phyloP scores from a whole-genome alignment of 2,113 vertebrate genomes.

The Protomyctophum bolini region DNA sequence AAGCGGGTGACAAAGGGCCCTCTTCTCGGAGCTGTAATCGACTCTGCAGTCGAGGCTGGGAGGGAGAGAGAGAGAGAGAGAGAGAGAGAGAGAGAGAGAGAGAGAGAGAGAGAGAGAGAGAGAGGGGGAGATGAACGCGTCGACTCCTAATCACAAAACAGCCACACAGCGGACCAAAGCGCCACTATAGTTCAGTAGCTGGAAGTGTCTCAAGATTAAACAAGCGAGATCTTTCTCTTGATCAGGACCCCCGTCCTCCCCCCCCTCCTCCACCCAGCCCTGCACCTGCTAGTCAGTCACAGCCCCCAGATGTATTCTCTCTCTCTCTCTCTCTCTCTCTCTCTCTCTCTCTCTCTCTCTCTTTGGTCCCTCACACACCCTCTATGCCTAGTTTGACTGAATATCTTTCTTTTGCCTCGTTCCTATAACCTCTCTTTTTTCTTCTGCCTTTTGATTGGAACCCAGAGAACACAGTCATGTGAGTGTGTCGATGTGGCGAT shows the following conservation, averaged over 20 bases:
- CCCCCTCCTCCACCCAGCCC: slow-evolving; percentile 49
- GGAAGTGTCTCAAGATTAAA: slow-evolving; percentile 76
- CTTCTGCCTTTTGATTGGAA: slow-evolving; percentile 63
- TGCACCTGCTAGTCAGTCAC: slow-evolving; percentile 76
- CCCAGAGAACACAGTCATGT: slow-evolving; percentile 43
- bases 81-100: slow-evolving; percentile 32
- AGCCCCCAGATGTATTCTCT: slow-evolving; percentile 62
- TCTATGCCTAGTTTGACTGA: slow-evolving; percentile 49
- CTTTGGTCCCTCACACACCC: slow-evolving; percentile 33
- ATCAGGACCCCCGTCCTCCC: slow-evolving; percentile 52
- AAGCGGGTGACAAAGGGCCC: slow-evolving; percentile 49
- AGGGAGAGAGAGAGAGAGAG: slow-evolving; percentile 34
- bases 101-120: slow-evolving; percentile 38
- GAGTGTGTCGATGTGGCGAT: slow-evolving; percentile 42
- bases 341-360: slow-evolving; percentile 8
- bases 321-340: slow-evolving; percentile 7
- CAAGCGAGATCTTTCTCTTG: slow-evolving; percentile 79
- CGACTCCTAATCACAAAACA: slow-evolving; percentile 73
- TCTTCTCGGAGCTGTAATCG: slow-evolving; percentile 56
- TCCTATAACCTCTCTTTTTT: not conserved
- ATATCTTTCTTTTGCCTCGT: slow-evolving; percentile 42
- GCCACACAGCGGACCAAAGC: slow-evolving; percentile 63
- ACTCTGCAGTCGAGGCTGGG: slow-evolving; percentile 67
- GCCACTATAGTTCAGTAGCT: slow-evolving; percentile 51
- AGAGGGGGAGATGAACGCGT: slow-evolving; percentile 68